Base-by-base conservation (phyloP, 2,888 invertebrate genomes). In the Shargacucullia verbasci region DNA sequence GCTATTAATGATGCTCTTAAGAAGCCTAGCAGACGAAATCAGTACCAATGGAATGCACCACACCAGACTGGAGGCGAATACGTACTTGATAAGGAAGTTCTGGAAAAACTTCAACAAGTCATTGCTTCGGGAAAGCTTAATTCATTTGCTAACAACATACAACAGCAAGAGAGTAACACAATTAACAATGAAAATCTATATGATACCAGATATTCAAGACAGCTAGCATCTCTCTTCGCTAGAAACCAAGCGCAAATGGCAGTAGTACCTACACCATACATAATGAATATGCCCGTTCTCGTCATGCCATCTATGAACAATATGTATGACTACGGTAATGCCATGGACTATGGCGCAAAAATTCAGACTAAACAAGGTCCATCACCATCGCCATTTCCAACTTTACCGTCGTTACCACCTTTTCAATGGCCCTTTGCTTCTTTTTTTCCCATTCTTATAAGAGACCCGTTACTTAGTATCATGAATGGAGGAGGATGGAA, bases 401-500 rank as follows among this genome's bases (percentile, higher is more conserved):
- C 43, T 4, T 47, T 70, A 15, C 68, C 62, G 11, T 12, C 37
- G 20, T 38, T 66, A 7, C 84, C 90, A 61, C 82, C 84, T 59
- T 77, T 89, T 45, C 88, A 82, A 56, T 95, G 94, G 92, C 95
- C 95, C 0, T 89, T 95, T 33, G 90, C 94, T 7, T 84, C 88
- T 33, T 87, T 88, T 33, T 95, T 95, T 72, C 95, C 95, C 0
- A 89, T 95, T 31, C 79, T 95, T 8, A 92, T 95, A 29, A 95
- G 92, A 81, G 95, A 95, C 75, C 95, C 95, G 0, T 79, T 95
- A 10, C 76, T 95, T 7, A 92, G 91, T 56, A 87, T 95, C 46
- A 81, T 89, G 53, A 88, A 87, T 63, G 90, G 94, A 31, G 95
- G 95, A 41, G 94, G 94, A 2, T 91, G 94, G 79, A 92, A 91